These are phyloP conservation scores for Busseola fusca DNA, from an alignment of 2,888 invertebrate genomes.

Conservation along the genomic window DNA sequence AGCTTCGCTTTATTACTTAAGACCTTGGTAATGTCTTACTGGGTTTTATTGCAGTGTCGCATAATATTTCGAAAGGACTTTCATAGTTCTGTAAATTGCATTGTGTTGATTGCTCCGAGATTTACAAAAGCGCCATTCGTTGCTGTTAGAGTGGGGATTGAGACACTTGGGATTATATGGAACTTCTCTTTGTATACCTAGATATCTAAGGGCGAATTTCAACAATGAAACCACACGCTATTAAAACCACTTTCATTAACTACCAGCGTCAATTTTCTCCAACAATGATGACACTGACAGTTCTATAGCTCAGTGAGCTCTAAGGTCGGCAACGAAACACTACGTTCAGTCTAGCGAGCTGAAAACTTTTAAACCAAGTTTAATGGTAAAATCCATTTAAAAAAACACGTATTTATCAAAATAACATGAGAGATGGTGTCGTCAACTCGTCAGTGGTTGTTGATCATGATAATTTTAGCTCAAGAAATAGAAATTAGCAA, in stretches of 20 bases:
- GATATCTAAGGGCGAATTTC: neutral
- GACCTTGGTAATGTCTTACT: slow-evolving; percentile 7
- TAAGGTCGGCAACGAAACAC: neutral
- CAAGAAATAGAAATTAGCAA: neutral
- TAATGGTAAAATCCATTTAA: neutral
- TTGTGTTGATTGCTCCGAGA: slow-evolving; percentile 7
- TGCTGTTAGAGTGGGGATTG: neutral
- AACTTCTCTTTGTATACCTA: neutral
- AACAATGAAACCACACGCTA: neutral
- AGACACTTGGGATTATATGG: neutral
- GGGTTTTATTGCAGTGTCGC: slow-evolving; percentile 4
- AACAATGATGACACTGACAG: no score
- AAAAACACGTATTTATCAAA: no score
- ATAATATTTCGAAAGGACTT: slow-evolving; percentile 3
- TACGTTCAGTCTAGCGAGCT: neutral
- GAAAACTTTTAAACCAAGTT: neutral
- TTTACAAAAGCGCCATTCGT: neutral
- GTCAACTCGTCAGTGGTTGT: neutral
- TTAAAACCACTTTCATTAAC: neutral
- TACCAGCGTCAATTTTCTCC: neutral
- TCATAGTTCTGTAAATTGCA: neutral
- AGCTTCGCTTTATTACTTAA: slow-evolving; percentile 32
- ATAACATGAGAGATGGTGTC: neutral
- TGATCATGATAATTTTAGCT: neutral
- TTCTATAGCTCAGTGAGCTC: no score